Percentiles rank a stretch among this genome's conserved stretches.
Evolutionary conservation across 1,140 invertebrate species (phyloP).

Genomic region (Papilio polyxenes): DNA sequence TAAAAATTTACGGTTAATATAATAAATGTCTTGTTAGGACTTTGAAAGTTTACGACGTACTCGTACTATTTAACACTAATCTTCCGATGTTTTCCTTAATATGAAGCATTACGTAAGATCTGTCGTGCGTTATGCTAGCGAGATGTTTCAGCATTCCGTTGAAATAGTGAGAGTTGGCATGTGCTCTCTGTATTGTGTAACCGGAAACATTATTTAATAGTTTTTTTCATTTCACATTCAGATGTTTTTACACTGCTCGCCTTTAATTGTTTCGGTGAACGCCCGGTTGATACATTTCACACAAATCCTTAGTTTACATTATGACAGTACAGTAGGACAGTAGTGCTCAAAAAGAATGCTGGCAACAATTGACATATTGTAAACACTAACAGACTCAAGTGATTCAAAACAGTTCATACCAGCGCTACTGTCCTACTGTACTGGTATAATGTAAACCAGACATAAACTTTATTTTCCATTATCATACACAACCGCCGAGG

Average conservation of each 20-base stretch:
- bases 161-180: slow-evolving; percentile 17
- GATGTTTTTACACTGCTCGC: background rate
- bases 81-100: slow-evolving; percentile 6
- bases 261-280: background rate
- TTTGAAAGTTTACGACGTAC: background rate
- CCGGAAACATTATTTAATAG: slow-evolving; percentile 16
- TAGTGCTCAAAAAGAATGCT: too few relatives aligned
- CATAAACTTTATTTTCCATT: too few relatives aligned
- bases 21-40: background rate
- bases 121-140: background rate
- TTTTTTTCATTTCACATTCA: slow-evolving; percentile 15
- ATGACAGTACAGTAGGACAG: too few relatives aligned
- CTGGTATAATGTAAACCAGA: too few relatives aligned
- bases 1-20: background rate
- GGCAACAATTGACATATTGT: too few relatives aligned
- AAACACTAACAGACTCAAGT: too few relatives aligned
- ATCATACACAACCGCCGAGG: too few relatives aligned
- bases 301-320: too few relatives aligned
- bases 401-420: too few relatives aligned
- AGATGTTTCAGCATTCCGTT: slow-evolving; percentile 27
- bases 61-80: background rate
- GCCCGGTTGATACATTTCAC: too few relatives aligned
- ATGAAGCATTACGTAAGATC: background rate
- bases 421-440: too few relatives aligned
- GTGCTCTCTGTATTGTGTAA: slow-evolving; percentile 19